Evolutionary conservation across 2,888 invertebrate species (phyloP).

Genomic region (Cyaniris semiargus): DNA sequence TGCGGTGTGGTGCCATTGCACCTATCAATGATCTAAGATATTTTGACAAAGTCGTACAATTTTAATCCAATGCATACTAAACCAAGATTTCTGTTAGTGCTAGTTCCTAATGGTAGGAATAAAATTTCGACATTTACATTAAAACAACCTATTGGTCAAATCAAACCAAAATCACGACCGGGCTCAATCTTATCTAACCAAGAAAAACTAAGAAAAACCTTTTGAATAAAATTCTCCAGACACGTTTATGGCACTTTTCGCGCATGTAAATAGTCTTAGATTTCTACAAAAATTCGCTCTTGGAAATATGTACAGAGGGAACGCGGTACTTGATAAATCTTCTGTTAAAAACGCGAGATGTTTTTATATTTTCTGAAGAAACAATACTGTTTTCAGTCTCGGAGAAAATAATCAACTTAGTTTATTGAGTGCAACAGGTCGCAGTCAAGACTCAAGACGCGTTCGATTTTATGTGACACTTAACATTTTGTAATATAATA

Average conservation of each 20-base stretch:
- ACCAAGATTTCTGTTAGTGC: too few relatives aligned
- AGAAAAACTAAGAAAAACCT: not conserved
- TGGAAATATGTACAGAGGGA: not conserved
- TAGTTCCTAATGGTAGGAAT: too few relatives aligned
- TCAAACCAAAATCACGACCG: not conserved
- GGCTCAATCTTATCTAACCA: not conserved
- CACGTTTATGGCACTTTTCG: not conserved
- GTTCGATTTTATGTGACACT: not conserved
- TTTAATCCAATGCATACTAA: too few relatives aligned
- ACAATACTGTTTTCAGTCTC: not conserved
- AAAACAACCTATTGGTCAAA: not conserved
- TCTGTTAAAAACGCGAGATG: not conserved
- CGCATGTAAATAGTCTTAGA: not conserved
- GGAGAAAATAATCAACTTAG: not conserved
- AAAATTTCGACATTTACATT: too few relatives aligned
- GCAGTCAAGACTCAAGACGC: not conserved
- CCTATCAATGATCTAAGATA: too few relatives aligned
- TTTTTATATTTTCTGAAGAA: not conserved
- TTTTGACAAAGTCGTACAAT: too few relatives aligned
- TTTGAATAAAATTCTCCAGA: not conserved
- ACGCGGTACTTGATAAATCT: not conserved
- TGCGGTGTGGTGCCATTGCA: too few relatives aligned
- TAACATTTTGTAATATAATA: not conserved
- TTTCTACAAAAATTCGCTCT: not conserved
- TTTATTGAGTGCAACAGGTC: slow-evolving; percentile 9